These are phyloP conservation scores for Burhinus bistriatus DNA, from an alignment of 2,113 vertebrate species.

Conservation along the genomic window DNA sequence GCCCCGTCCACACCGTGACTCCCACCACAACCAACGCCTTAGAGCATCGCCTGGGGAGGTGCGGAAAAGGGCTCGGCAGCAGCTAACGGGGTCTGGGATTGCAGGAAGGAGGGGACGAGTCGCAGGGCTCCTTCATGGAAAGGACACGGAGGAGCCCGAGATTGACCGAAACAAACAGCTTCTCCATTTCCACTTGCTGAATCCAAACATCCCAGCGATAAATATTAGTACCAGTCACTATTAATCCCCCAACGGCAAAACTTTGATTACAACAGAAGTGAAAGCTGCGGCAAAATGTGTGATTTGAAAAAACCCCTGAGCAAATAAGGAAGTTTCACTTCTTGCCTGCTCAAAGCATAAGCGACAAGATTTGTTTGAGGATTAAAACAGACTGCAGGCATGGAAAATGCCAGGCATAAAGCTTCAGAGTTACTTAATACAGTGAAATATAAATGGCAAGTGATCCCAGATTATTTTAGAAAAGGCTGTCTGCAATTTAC, in stretches of 20 bases:
- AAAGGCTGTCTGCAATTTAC: neutral
- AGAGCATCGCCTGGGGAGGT: neutral
- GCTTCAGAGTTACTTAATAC: neutral
- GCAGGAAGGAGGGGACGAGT: neutral
- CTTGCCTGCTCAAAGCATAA: neutral
- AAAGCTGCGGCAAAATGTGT: neutral
- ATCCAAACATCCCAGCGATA: neutral
- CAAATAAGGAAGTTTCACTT: slow-evolving; percentile 48
- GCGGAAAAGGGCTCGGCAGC: neutral
- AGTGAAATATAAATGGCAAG: neutral
- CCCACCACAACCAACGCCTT: neutral
- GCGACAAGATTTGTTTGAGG: neutral
- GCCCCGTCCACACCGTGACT: fast-evolving
- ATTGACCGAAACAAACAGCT: neutral
- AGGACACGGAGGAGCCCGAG: fast-evolving
- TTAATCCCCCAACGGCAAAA: neutral
- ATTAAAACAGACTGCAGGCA: slow-evolving; percentile 6
- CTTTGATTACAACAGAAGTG: neutral
- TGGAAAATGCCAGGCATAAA: slow-evolving; percentile 34
- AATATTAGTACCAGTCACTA: neutral
- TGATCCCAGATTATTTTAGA: neutral
- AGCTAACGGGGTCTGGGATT: neutral
- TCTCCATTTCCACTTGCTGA: neutral
- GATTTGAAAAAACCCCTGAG: neutral
- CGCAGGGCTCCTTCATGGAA: neutral